A percentile compares a stretch with the other conserved stretches of the same genome.
These are phyloP conservation scores for Meriones psammophilus DNA, from an alignment of 2,797 vertebrate genomes.

Conservation along the genomic window DNA sequence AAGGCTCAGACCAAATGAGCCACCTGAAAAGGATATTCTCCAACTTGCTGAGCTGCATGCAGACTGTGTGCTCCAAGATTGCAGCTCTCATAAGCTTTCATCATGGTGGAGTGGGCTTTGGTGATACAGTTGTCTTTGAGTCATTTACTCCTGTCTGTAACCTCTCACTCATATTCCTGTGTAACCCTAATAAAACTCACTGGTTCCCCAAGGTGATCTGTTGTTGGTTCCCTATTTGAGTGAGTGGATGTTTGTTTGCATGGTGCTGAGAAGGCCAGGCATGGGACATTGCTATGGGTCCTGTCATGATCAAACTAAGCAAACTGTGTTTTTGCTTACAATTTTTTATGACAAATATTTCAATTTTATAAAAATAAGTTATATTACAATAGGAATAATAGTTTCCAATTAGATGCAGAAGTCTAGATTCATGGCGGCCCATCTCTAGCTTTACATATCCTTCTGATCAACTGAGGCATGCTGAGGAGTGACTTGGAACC, in stretches of 20 bases:
- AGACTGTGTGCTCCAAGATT: not conserved
- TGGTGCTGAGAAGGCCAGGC: not conserved
- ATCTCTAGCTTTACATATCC: not conserved
- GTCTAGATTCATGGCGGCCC: not conserved
- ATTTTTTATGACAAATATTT: conserved; percentile 8
- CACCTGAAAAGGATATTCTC: not conserved
- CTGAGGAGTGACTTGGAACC: not conserved
- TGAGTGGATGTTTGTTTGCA: not conserved
- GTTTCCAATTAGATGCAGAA: conserved; percentile 34
- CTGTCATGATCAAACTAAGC: conserved; percentile 39
- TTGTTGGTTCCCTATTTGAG: not conserved
- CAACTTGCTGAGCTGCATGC: not conserved
- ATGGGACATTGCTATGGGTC: not conserved
- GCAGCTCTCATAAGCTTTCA: not conserved
- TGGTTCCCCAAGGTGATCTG: not conserved
- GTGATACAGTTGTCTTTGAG: not conserved
- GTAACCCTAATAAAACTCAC: not conserved
- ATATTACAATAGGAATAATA: not conserved
- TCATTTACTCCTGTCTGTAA: not conserved
- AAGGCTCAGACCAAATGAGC: not conserved
- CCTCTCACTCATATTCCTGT: not conserved
- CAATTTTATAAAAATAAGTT: conserved; percentile 3
- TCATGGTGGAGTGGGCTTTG: not conserved
- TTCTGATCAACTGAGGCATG: not conserved
- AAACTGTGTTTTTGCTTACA: not conserved